Conservation (phyloP, 2,113 vertebrate species). For the Cettia cetti region DNA sequence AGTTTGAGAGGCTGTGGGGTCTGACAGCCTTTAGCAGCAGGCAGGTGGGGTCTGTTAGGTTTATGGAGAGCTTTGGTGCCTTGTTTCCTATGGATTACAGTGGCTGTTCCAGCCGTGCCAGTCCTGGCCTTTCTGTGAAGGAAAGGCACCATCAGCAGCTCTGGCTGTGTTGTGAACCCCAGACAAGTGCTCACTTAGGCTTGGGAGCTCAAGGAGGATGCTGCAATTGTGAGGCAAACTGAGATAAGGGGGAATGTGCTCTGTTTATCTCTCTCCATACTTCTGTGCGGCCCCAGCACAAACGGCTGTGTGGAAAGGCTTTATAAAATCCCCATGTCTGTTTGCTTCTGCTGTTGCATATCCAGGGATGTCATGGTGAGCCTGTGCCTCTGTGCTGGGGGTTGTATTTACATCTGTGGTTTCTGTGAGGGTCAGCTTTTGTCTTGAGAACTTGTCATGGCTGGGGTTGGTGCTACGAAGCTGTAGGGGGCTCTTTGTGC, state of each 20-base stretch:
- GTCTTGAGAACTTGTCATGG: neutral
- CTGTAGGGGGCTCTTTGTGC: neutral
- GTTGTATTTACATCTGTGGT: neutral
- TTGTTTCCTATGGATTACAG: neutral
- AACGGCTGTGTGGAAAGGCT: neutral
- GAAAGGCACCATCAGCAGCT: neutral
- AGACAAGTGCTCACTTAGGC: neutral
- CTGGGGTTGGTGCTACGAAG: rapidly evolving
- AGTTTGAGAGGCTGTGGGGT: neutral
- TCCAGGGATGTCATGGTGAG: rapidly evolving
- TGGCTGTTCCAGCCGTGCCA: neutral
- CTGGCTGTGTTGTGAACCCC: neutral
- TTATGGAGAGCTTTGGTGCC: neutral
- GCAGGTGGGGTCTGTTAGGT: neutral
- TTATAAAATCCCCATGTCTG: neutral
- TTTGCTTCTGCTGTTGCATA: rapidly evolving
- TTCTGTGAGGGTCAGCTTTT: neutral
- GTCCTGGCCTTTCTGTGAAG: neutral
- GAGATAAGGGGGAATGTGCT: neutral
- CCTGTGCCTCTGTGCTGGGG: rapidly evolving
- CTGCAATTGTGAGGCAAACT: neutral
- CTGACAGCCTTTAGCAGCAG: neutral
- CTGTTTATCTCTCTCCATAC: neutral
- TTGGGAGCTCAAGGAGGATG: neutral
- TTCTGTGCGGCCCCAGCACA: neutral